Evolutionary conservation across 1,140 invertebrate genomes (phyloP), one percentile per base, ranked within the genome.

Genomic region (Bombus picipes): DNA sequence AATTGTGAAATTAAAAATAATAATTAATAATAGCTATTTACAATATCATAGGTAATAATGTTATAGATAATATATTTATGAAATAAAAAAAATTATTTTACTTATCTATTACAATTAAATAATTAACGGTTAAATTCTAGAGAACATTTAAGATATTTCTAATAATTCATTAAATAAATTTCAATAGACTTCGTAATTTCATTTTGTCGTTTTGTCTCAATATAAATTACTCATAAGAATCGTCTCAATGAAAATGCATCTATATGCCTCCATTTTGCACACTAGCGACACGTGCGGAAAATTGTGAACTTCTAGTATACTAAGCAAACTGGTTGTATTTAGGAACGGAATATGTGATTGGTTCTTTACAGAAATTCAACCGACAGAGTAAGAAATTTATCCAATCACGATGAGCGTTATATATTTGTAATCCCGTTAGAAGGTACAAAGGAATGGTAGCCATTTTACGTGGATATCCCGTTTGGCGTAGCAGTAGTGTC

Each of bases 391-490:
- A 43, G 25, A 57, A 79, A 41, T 47, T 25, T n/a, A 37, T 57
- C 88, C 77, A 89, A 89, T 87, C 43, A 28, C 12, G 22, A 41
- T 9, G 12, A 32, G 2, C 8, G 6, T 89, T 81, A 43, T 59
- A 75, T 43, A 9, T 2, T 37, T 25, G 53, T 72, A 81, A 75
- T 87, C 76, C 85, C 81, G 81, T 88, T 88, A 88, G 57, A 82
- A 88, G 88, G 47, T 89, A 90, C 87, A 87, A 83, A 84, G 88
- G 89, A 68, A 87, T 72, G 78, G 81, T 37, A 82, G 89, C 87
- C 89, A 89, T 89, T 90, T 89, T 89, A 89, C 73, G 87, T 89
- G 81, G 80, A 81, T 79, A 79, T 72, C 81, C 78, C 87, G 68
- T 90, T 82, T 76, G 57, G 86, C 39, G 71, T 83, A 87, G 87